Conservation (phyloP, 2,888 invertebrate genomes). For the Asteroscopus sphinx region DNA sequence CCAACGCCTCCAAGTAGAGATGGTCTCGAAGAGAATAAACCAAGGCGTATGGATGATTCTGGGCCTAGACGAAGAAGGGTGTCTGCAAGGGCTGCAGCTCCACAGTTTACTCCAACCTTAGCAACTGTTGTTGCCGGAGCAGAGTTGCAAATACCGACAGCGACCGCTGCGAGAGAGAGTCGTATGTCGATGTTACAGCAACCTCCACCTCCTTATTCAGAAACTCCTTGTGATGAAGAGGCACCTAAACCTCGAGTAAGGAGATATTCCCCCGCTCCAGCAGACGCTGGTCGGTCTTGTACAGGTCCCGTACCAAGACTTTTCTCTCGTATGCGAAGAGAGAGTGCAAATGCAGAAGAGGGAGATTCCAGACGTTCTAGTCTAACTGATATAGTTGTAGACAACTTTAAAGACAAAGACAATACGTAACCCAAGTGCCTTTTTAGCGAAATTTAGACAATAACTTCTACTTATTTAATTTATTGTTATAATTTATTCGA, state of each 20-base stretch:
- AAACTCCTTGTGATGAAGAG: slow-evolving; percentile 72
- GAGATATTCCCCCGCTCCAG: slow-evolving; percentile 83
- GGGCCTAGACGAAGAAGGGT: slow-evolving; percentile 80
- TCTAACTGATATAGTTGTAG: slow-evolving; percentile 86
- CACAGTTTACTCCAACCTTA: slow-evolving; percentile 84
- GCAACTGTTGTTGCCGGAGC: slow-evolving; percentile 86
- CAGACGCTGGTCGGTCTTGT: slow-evolving; percentile 73
- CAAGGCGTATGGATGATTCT: slow-evolving; percentile 46
- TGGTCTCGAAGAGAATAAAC: slow-evolving; percentile 69
- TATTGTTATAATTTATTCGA: slow-evolving; percentile 63
- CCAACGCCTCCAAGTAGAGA: slow-evolving; percentile 68
- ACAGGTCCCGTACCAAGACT: slow-evolving; percentile 83
- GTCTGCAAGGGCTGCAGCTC: slow-evolving; percentile 81
- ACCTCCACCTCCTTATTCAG: slow-evolving; percentile 84
- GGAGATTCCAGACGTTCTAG: slow-evolving; percentile 80
- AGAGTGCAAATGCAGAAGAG: slow-evolving; percentile 75
- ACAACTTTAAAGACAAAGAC: slow-evolving; percentile 83
- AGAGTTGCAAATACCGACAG: slow-evolving; percentile 80
- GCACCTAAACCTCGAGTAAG: slow-evolving; percentile 73
- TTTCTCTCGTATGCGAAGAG: slow-evolving; percentile 83
- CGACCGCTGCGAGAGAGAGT: slow-evolving; percentile 81
- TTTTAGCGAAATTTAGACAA: slow-evolving; percentile 73
- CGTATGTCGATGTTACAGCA: slow-evolving; percentile 83
- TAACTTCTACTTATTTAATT: slow-evolving; percentile 68
- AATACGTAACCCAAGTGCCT: slow-evolving; percentile 78